A percentile compares a stretch with the other conserved stretches of the same genome.
These are phyloP conservation scores for Tetanocera ferruginea DNA, from an alignment of 2,888 invertebrate species.

Conservation along the genomic window DNA sequence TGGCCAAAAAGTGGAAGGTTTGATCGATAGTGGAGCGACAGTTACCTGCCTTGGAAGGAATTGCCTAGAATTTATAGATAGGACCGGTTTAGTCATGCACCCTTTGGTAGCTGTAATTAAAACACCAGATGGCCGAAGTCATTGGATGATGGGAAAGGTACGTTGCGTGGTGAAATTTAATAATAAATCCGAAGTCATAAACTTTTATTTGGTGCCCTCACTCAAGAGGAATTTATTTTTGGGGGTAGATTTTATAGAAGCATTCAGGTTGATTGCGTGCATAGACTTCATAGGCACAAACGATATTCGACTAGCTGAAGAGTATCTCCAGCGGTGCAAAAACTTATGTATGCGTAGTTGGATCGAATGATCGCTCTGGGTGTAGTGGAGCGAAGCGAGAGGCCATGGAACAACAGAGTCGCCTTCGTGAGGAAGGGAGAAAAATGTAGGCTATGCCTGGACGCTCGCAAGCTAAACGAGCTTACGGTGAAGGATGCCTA, in stretches of 20 bases:
- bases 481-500: no score
- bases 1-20: constrained; percentile 6
- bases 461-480: no score
- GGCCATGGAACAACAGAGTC: constrained; percentile 28
- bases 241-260: not conserved
- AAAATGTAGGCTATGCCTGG: not conserved
- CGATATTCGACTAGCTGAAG: not conserved
- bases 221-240: not conserved
- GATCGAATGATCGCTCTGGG: constrained; percentile 20
- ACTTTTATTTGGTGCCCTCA: not conserved
- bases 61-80: constrained; percentile 15
- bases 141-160: no score
- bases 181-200: constrained; percentile 17
- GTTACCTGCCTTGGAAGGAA: constrained; percentile 14
- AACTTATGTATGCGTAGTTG: constrained; percentile 3
- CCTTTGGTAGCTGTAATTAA: not conserved
- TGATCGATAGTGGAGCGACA: constrained; percentile 22
- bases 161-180: no score
- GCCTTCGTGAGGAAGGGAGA: constrained; percentile 25
- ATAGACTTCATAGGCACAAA: not conserved
- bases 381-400: constrained; percentile 21
- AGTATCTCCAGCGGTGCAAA: not conserved
- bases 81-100: not conserved
- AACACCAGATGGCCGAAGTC: constrained; percentile 5
- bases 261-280: not conserved